Evolutionary conservation across 2,888 invertebrate genomes (phyloP), one percentile per base, ranked within the genome.

Genomic region (Nematopogon swammerdamellus): DNA sequence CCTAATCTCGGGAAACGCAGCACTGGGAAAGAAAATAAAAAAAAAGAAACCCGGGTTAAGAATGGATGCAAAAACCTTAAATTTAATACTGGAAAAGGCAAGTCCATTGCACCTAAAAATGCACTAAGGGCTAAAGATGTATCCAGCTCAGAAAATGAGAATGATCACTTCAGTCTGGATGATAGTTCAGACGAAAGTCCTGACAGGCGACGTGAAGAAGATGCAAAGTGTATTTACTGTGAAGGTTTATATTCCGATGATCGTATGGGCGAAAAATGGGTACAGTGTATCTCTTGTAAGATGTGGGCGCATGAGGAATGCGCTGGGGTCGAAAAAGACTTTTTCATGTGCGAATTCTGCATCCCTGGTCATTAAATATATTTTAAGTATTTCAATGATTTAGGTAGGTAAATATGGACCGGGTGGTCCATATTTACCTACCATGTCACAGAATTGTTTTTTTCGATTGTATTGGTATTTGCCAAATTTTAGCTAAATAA

Each of bases 391-490:
- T 36, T 36, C 14, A 3, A 36, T 36, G 36, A 36, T 36, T 8
- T 36, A 8, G 36, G 36, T 36, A 44, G 44, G 44, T 17, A 44
- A 44, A 44, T 44, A 44, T 44, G 44, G 44, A 44, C 44, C 44
- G n/a, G 17, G 44, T 19, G 18, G 44, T 44, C 44, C 14, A 44
- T 44, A 44, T 44, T 44, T 44, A 17, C 44, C 44, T 19, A 44
- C 14, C 44, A 19, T 36, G 17, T 44, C 18, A 44, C 44, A 44
- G 14, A 44, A 10, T 10, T 16, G 4, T 14, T 14, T 4, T 36
- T 36, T 36, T 36, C n/a, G 8, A 14, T 8, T 36, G 36, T 36
- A 36, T 14, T 36, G 8, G 36, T 36, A 36, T 36, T 36, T 36
- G 11, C 36, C 36, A 14, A 36, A 36, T 36, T 36, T 44, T 14